Base-by-base conservation (phyloP, 1,140 invertebrate genomes). In the Popillia japonica region DNA sequence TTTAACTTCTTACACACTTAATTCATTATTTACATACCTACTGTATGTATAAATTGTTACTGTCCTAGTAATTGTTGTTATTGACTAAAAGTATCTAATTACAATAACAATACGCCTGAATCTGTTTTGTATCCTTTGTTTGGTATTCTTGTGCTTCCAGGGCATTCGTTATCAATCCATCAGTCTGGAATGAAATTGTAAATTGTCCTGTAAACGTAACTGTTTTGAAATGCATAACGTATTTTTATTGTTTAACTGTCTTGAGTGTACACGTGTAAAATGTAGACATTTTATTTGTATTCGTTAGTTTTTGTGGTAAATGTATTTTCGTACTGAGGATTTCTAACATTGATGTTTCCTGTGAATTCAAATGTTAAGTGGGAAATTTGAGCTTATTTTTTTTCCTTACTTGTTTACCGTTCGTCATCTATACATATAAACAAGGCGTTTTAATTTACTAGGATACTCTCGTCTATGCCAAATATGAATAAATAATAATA, bases 141-240 rank as follows among this genome's bases (percentile, higher is more conserved):
- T 68, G 61, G 61, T 68, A 68, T 68, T 27, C 22, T 68, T 68
- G 61, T 68, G 61, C 61, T 68, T 68, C 61, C 61, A 68, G 61
- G 61, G 20, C 61, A 34, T 68, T 68, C 61, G 22, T 68, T 68
- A 68, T 27, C 61, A 34, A 22, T 55, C 48, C 48, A 55, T 68
- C 61, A 68, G 61, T 68, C 61, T 34, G 61, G 61, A 68, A 68
- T 68, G 61, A 68, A 27, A 22, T 68, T 68, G 61, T 55, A 14
- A 55, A 55, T 17, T 55, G 48, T 55, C 22, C 61, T 68, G 27
- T 11, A 68, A 27, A 68, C 20, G 22, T 68, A 68, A 68, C 61
- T 68, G 61, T 27, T 64, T 48, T 23, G 61, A 68, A 68, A 68
- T 27, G 61, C 22, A 27, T 68, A 27, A n/a, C 27, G 22, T 22